These are phyloP conservation scores for Phacellophora camtschatica DNA, from an alignment of 30 jellyfish, hydroid and myxozoan genomes.

Conservation along the genomic window DNA sequence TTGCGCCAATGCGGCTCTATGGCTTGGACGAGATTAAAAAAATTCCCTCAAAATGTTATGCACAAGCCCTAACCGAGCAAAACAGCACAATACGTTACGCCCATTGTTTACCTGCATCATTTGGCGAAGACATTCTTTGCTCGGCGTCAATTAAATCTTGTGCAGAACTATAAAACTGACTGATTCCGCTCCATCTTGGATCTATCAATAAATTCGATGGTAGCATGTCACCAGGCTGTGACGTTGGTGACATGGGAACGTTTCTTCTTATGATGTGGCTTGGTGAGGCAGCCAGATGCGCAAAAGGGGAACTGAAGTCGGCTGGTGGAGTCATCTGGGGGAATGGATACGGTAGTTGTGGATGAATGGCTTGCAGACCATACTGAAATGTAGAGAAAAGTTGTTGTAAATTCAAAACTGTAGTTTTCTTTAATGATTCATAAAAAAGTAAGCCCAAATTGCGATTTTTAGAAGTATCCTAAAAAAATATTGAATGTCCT, in stretches of 20 bases:
- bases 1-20: too few relatives aligned
- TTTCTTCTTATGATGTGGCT: slow-evolving; percentile 71
- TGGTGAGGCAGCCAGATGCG: slow-evolving; percentile 63
- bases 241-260: slow-evolving; percentile 65
- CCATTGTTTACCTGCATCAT: slow-evolving; percentile 77
- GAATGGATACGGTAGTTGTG: slow-evolving; percentile 14
- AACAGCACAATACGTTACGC: too few relatives aligned
- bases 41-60: too few relatives aligned
- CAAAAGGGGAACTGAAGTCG: slow-evolving; percentile 57
- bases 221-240: slow-evolving; percentile 46
- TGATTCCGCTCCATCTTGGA: slow-evolving; percentile 85
- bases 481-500: too few relatives aligned
- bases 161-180: slow-evolving; percentile 68
- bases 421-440: too few relatives aligned
- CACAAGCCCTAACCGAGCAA: too few relatives aligned
- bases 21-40: too few relatives aligned
- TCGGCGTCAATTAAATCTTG: slow-evolving; percentile 74
- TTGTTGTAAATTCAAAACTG: too few relatives aligned
- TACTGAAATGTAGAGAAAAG: too few relatives aligned
- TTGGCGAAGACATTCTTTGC: slow-evolving; percentile 29
- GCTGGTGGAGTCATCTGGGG: slow-evolving; percentile 69
- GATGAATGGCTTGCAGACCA: background rate
- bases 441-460: too few relatives aligned
- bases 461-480: too few relatives aligned
- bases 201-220: slow-evolving; percentile 69